Base-by-base conservation (phyloP, 2,888 invertebrate species). In the Polyploca ridens region DNA sequence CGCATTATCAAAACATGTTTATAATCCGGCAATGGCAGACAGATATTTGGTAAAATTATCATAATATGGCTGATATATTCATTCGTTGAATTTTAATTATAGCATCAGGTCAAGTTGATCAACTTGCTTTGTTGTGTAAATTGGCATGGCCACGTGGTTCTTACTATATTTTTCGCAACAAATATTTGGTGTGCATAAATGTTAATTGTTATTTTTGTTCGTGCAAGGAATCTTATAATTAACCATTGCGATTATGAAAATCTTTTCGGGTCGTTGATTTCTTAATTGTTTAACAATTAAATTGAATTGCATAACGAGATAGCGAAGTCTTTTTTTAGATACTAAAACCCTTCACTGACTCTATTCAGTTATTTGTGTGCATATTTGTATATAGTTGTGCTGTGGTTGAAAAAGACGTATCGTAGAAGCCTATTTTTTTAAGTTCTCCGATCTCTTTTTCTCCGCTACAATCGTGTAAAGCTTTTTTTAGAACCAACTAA, bases 51-150 rank as follows among this genome's bases (percentile, higher is more conserved):
- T 64, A 58, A 65, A 11, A 76, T 79, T 76, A 67, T 62, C 75
- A 81, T 76, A 72, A 70, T 70, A 62, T 38, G 62, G 67, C 63
- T n/a, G 65, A 66, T 70, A 69, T 64, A 65, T 70, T 68, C 70
- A 63, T 61, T 65, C 66, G 58, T 59, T 64, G 69, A 73, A 69
- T 69, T 67, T 69, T 66, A 74, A 75, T 69, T 58, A 66, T 58
- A 66, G 74, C 74, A 70, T 65, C 69, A 63, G 82, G 81, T 82
- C 81, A 83, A 83, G 83, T 76, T 81, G 67, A 83, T 73, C 83
- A 49, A 70, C 74, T 74, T 54, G 62, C 73, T 73, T 74, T 60
- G 62, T 75, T 73, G 74, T 75, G 73, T 74, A 77, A 76, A 73
- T 67, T 62, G 10, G n/a, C 41, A 8, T 10, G 33, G 46, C 58